phyloP scores from a whole-genome alignment of 2,113 vertebrate genomes.

The Peromyscus maniculatus region DNA sequence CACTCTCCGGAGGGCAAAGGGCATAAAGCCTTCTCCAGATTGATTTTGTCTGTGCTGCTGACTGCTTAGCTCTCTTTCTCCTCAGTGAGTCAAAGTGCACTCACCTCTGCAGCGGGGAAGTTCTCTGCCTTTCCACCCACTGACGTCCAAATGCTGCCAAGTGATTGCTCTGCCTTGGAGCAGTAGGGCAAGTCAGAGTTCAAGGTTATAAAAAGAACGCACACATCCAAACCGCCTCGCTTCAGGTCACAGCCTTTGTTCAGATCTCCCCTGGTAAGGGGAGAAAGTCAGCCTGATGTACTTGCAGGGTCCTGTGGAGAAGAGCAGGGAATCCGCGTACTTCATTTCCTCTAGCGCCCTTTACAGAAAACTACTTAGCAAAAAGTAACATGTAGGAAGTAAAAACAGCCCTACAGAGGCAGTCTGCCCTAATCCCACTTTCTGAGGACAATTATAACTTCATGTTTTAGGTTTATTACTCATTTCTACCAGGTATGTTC shows the following conservation, averaged over 20 bases:
- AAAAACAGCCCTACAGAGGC: not conserved
- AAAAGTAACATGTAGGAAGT: not conserved
- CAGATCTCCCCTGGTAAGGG: not conserved
- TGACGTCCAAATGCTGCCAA: not conserved
- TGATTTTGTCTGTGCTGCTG: not conserved
- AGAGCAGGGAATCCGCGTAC: not conserved
- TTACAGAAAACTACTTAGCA: not conserved
- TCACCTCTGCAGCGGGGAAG: not conserved
- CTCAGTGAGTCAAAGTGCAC: not conserved
- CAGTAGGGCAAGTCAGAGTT: not conserved
- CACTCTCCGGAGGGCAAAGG: not conserved
- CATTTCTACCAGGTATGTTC: not conserved
- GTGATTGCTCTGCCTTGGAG: not conserved
- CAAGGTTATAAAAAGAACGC: not conserved
- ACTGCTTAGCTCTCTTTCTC: not conserved
- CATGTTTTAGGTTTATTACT: not conserved
- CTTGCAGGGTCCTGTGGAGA: not conserved
- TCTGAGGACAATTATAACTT: constrained; percentile 29
- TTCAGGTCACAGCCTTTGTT: not conserved
- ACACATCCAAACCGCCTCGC: not conserved
- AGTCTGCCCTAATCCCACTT: not conserved
- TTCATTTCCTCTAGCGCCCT: not conserved
- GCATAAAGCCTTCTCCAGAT: not conserved
- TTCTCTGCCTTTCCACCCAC: not conserved
- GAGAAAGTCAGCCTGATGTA: not conserved